A percentile compares a stretch with the other conserved stretches of the same genome.
Evolutionary conservation across 2,888 invertebrate species (phyloP).

Genomic region (Yponomeuta evonymella): DNA sequence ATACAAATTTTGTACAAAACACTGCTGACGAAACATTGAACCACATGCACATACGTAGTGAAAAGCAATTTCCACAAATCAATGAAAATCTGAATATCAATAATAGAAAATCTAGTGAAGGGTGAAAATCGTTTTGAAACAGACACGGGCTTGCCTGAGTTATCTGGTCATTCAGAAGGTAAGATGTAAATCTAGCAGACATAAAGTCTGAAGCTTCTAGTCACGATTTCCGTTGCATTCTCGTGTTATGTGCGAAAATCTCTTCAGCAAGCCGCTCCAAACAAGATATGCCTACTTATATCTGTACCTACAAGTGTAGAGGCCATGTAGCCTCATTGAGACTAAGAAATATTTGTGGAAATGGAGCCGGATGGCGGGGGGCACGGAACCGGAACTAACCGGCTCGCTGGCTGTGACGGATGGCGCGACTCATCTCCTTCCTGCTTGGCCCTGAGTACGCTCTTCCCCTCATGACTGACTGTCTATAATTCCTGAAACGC

Average conservation of each 20-base stretch:
- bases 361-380: constrained; percentile 9
- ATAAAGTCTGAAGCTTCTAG: neutral
- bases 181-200: neutral
- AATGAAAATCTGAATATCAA: neutral
- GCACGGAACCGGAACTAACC: constrained; percentile 9
- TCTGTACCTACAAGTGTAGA: neutral
- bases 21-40: too few relatives aligned
- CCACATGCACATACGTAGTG: neutral
- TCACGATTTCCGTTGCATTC: neutral
- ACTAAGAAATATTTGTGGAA: constrained; percentile 5
- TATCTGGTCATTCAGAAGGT: neutral
- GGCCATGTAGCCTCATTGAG: neutral
- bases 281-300: neutral
- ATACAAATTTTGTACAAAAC: too few relatives aligned
- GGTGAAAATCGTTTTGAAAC: neutral
- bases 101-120: neutral
- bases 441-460: neutral
- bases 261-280: neutral
- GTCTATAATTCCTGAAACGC: too few relatives aligned
- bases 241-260: neutral
- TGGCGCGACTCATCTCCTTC: constrained; percentile 15
- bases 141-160: neutral
- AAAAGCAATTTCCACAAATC: neutral
- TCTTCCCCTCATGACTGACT: neutral
- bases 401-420: constrained; percentile 17